Percentiles rank a stretch among this genome's conserved stretches.
These are phyloP conservation scores for Eciton burchellii DNA, from an alignment of 1,140 invertebrate genomes.

Conservation along the genomic window DNA sequence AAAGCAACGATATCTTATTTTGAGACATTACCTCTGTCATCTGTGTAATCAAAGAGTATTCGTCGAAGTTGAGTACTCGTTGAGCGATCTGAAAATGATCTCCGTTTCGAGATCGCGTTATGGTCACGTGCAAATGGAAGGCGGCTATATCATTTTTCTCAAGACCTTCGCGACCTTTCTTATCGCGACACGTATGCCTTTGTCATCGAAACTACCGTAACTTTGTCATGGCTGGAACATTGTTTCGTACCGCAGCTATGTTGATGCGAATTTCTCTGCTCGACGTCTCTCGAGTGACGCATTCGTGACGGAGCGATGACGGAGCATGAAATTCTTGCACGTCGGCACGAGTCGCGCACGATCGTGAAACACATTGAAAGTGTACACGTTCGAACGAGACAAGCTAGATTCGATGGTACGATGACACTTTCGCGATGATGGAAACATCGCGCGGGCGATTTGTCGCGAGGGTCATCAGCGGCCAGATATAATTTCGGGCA, in stretches of 20 bases:
- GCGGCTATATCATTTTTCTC: background rate
- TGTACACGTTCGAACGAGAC: background rate
- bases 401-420: background rate
- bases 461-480: background rate
- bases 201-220: constrained; percentile 34
- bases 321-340: constrained; percentile 26
- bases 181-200: background rate
- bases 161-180: background rate
- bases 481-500: background rate
- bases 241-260: constrained; percentile 53
- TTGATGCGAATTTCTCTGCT: constrained; percentile 43
- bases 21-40: constrained; percentile 25
- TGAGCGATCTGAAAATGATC: background rate
- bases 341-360: too few relatives aligned
- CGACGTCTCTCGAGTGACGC: constrained; percentile 45
- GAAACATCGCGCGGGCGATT: constrained; percentile 7
- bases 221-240: constrained; percentile 45
- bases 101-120: background rate
- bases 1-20: constrained; percentile 16
- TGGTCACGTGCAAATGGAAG: too few relatives aligned
- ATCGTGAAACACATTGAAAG: background rate
- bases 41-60: too few relatives aligned
- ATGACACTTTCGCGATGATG: background rate
- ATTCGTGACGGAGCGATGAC: constrained; percentile 30
- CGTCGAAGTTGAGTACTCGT: background rate